Percentiles rank a stretch among this genome's conserved stretches.
phyloP scores from a whole-genome alignment of 2,797 vertebrate species.

The Paramormyrops hopkinsi region DNA sequence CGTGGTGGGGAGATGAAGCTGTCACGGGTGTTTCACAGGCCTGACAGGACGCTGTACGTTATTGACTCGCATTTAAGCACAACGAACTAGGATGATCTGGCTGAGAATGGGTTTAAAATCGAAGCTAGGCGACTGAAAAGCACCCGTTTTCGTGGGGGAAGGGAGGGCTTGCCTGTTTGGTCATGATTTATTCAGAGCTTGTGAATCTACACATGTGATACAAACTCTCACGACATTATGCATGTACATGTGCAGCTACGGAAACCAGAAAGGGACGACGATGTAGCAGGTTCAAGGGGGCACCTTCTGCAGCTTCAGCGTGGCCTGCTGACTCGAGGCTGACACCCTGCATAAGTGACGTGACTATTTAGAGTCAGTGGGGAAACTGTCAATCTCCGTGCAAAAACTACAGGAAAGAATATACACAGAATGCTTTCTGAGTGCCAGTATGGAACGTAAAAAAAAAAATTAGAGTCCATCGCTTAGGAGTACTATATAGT shows the following conservation, averaged over 20 bases:
- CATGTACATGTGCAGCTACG: background rate
- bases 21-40: background rate
- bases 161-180: background rate
- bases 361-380: background rate
- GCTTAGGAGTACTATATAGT: background rate
- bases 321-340: background rate
- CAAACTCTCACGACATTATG: background rate
- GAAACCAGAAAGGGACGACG: background rate
- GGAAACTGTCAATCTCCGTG: background rate
- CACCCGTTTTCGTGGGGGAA: background rate
- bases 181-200: slow-evolving; percentile 4
- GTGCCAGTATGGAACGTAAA: background rate
- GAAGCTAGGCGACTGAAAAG: background rate
- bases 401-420: background rate
- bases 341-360: background rate
- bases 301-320: background rate
- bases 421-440: too few relatives aligned
- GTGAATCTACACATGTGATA: background rate
- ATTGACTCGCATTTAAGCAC: background rate
- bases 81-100: background rate
- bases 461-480: background rate
- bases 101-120: background rate
- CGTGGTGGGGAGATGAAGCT: background rate
- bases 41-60: background rate
- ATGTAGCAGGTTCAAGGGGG: background rate